Evolutionary conservation across 2,797 vertebrate species (phyloP).

Genomic region (Chaetophractus vellerosus): DNA sequence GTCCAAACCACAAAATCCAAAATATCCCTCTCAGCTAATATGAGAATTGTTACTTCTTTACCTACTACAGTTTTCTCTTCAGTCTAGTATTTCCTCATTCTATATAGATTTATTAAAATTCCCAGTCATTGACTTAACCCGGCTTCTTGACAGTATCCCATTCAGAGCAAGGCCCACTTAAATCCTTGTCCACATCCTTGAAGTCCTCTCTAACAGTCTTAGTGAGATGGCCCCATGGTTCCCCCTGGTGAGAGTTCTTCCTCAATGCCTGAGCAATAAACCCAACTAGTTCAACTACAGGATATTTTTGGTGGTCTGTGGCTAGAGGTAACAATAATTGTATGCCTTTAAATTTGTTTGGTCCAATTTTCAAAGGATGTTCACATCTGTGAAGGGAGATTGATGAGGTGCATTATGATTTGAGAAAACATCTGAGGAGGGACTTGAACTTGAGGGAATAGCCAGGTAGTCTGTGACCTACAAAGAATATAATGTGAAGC

Average conservation of each 20-base stretch:
- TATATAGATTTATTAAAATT: neutral
- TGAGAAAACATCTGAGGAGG: neutral
- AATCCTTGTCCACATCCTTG: neutral
- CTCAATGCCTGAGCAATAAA: neutral
- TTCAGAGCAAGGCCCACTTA: neutral
- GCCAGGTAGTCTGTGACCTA: neutral
- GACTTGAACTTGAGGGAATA: neutral
- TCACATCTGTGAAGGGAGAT: neutral
- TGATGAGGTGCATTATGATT: neutral
- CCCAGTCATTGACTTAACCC: neutral
- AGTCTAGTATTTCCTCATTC: neutral
- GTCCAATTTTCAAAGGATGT: neutral
- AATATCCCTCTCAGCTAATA: neutral
- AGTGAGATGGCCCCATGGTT: neutral
- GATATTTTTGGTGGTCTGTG: neutral
- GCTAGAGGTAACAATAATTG: neutral
- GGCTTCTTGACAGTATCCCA: neutral
- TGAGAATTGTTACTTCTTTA: neutral
- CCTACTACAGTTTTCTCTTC: neutral
- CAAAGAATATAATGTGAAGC: neutral
- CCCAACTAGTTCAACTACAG: neutral
- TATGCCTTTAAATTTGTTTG: neutral
- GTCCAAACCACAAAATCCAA: neutral
- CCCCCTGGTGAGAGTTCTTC: too few species aligned
- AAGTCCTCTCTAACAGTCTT: neutral